Base-by-base conservation (phyloP, 2,797 vertebrate genomes). In the Halcyon leucocephala region DNA sequence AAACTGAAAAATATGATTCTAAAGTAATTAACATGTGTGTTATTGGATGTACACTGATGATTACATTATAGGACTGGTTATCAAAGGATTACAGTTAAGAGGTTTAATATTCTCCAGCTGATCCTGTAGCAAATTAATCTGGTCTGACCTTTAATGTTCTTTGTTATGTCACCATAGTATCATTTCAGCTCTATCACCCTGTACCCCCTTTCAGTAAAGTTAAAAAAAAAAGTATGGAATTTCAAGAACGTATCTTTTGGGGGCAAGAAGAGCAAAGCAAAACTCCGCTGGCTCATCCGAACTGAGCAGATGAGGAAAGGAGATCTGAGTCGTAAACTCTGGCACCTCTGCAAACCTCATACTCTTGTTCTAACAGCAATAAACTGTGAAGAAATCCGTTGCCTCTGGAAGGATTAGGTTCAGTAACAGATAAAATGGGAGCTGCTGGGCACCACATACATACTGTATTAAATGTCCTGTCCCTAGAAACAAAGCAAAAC, bases 81-180 rank as follows among this genome's bases (percentile, higher is more conserved):
- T 95, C 94, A 94, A 93, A 94, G 93, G 93, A 94, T 96, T 97
- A 92, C 42, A 89, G 80, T 88, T 96, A 92, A 86, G 97, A 97
- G 58, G 65, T 97, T 97, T 96, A 97, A 97, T 97, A 96, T 90
- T 97, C 95, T 97, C 66, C 76, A 81, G 78, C 91, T 97, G 97
- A 97, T 90, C 72, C 93, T 92, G 82, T 54, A 94, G 90, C 92
- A 91, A 96, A 93, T 93, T 96, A 97, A 97, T 96, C 87, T 85
- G 48, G 85, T 86, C 93, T 94, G 96, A 97, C 95, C 96, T 91
- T 91, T 96, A 91, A 96, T 97, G 97, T 96, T 97, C 97, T 97
- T 97, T 84, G 92, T 97, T 97, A 97, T 95, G 95, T 97, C 97
- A 97, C 83, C 80, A 51, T 31, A 64, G 94, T 89, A 93, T 95